Evolutionary conservation across 2,888 invertebrate species (phyloP), one percentile per base, ranked within the genome.

Genomic region (Drosophila kanekoi): DNA sequence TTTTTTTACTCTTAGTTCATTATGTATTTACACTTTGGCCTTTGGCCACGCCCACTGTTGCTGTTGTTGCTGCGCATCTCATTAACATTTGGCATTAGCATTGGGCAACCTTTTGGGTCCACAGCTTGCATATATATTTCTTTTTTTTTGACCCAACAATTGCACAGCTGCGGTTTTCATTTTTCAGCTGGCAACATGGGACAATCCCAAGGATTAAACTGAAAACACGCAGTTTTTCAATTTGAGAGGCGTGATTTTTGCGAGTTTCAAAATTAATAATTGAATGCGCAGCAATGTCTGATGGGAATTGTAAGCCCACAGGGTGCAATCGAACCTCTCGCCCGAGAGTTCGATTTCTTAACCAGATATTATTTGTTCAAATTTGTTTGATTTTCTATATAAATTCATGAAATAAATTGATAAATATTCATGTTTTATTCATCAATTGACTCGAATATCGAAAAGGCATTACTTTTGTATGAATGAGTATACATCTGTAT

Each of bases 61-160:
- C 18, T 14, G 10, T 43, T 48, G 37, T 58, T 58, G 62, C n/a
- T 63, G 58, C 37, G 63, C 54, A 45, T 57, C 71, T 45, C 52
- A 74, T 72, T 67, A 45, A 44, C 74, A 67, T 53, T 52, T 43
- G 41, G 43, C 61, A 61, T 61, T 61, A 51, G 44, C 40, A 41
- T 43, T 23, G 14, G 28, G 10, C 43, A 23, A 20, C 37, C 37
- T 47, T 60, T 38, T 23, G 16, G 35, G 2, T 37, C 23, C 23
- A 23, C 16, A 40, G n/a, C 18, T 33, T 63, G 56, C 45, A 70
- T 51, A 40, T 33, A 2, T 28, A 8, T 28, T 28, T 8, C 8
- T 23, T 23, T 28, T 28, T 37, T 56, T 51, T 70, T 52, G 35
- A n/a, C 35, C 60, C 16, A 58, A 58, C 35, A 60, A 44, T 58